Percentiles rank a stretch among this genome's conserved stretches.
Evolutionary conservation across 2,797 vertebrate genomes (phyloP).

Genomic region (Agapornis canus): DNA sequence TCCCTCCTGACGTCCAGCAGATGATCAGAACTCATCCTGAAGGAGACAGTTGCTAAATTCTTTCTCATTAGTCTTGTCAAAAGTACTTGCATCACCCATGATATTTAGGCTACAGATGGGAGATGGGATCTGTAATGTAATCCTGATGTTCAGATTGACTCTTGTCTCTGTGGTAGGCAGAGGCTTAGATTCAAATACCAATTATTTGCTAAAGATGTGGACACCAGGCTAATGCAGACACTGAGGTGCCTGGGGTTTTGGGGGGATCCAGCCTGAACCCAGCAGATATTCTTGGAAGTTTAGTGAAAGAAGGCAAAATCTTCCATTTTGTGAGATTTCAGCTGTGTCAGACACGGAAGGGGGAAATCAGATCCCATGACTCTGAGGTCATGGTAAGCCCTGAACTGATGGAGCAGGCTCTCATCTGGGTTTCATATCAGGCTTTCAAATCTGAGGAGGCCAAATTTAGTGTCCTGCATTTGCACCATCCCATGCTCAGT

Average conservation of each 20-base stretch:
- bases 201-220: not conserved
- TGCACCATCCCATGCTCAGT: not conserved
- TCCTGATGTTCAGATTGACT: not conserved
- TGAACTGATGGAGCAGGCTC: not conserved
- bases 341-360: fast-evolving
- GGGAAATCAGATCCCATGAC: not conserved
- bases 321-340: not conserved
- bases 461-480: not conserved
- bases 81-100: not conserved
- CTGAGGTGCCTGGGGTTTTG: not conserved
- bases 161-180: not conserved
- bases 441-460: not conserved
- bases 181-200: not conserved
- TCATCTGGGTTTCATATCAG: not conserved
- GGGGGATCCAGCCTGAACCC: not conserved
- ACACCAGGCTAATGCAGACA: not conserved
- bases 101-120: not conserved
- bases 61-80: not conserved
- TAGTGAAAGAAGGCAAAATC: not conserved
- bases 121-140: not conserved
- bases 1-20: not conserved
- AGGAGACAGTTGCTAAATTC: not conserved
- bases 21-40: not conserved
- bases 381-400: not conserved
- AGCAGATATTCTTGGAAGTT: not conserved